Evolutionary conservation across 2,888 invertebrate species (phyloP), one percentile per base, ranked within the genome.

Genomic region (Pachydiplax longipennis): DNA sequence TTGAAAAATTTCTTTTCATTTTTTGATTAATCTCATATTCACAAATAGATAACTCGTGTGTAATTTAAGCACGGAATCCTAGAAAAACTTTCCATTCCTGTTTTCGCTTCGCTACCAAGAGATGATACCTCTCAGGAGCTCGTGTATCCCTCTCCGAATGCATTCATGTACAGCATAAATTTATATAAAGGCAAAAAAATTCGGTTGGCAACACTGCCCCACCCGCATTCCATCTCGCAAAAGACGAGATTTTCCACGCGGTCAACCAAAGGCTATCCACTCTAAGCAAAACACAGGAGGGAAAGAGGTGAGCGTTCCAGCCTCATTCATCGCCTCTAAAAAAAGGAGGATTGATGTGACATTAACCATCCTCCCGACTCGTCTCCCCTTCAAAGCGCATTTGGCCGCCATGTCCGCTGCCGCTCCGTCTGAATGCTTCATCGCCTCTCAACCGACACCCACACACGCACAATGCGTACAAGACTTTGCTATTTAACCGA

Each of bases 401-500:
- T 73, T 31, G 73, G 31, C 73, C 73, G 73, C 25, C 73, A 31
- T 31, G 65, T 65, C 65, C 65, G n/a, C 65, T 65, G 65, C 53
- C 48, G 82, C 82, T 83, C 58, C 58, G 83, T 2, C 83, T 83
- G 83, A 83, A 83, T 35, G 83, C 83, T 83, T 83, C 83, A 83
- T 83, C 58, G 83, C 83, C 83, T 58, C 58, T 35, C 83, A 31
- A 35, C 25, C 83, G 53, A 58, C 53, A 48, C 83, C 58, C 22
- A 83, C 83, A 58, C 83, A 15, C 53, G 22, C 15, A 18, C 83
- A 15, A 48, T 44, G 83, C 31, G 53, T 25, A 83, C 83, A 83
- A 53, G 83, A 83, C 83, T 83, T 83, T 83, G 83, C 83, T 83
- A 83, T 83, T 83, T 83, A 83, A 83, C 58, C 58, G 12, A 18